Evolutionary conservation across 2,888 invertebrate species (phyloP).

Genomic region (Anagyrus pseudococci): DNA sequence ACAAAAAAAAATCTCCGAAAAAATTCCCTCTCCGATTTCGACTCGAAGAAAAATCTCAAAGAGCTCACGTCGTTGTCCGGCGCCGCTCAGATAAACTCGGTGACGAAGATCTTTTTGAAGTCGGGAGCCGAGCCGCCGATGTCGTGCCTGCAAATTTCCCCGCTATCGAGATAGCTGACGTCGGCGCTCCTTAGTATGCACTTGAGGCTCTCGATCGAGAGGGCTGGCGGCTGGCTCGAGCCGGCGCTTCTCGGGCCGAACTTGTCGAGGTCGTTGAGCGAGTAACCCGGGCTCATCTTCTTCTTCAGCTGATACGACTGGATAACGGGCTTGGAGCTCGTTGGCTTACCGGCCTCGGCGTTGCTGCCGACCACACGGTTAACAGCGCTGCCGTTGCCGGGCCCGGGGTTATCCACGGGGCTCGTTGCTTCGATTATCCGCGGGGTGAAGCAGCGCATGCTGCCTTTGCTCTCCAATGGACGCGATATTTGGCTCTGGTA

Average conservation of each 20-base stretch:
- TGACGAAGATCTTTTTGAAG: constrained; percentile 66
- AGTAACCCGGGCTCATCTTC: constrained; percentile 54
- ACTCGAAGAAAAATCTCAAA: no score
- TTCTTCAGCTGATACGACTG: constrained; percentile 54
- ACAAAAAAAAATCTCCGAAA: no score
- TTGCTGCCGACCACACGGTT: neutral
- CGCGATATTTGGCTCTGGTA: constrained; percentile 12
- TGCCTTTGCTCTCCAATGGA: constrained; percentile 51
- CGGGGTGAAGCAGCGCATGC: constrained; percentile 57
- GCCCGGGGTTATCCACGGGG: constrained; percentile 8
- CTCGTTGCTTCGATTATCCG: constrained; percentile 51
- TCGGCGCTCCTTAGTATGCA: constrained; percentile 55
- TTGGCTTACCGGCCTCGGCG: constrained; percentile 12
- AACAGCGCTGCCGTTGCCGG: neutral
- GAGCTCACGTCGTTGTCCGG: no score
- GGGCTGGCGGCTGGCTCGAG: constrained; percentile 41
- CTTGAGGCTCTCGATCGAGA: constrained; percentile 59
- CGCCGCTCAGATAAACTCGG: constrained; percentile 59
- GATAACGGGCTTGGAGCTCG: constrained; percentile 50
- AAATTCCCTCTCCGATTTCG: no score
- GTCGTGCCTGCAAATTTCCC: constrained; percentile 57
- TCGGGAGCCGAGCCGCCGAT: constrained; percentile 65
- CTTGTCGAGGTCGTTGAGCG: constrained; percentile 61
- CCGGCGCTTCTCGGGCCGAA: constrained; percentile 41
- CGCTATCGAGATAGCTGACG: constrained; percentile 59